phyloP scores from a whole-genome alignment of 2,113 vertebrate species.

The Eretmochelys imbricata region DNA sequence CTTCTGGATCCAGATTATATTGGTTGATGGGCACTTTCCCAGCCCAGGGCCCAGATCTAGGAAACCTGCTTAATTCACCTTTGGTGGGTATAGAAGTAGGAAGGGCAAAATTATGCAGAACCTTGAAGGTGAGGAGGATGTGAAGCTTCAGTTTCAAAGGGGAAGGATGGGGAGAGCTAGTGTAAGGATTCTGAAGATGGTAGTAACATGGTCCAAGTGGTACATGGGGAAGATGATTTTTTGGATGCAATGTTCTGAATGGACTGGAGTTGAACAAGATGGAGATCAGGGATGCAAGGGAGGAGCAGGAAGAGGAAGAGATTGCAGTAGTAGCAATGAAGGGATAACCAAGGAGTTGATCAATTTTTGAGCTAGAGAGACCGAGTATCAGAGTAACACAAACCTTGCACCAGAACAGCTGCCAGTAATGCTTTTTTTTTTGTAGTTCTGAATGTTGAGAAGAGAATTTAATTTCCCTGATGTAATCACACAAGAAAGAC shows the following conservation, averaged over 20 bases:
- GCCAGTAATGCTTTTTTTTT: neutral
- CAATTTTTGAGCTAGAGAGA: neutral
- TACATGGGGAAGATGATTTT: conserved; percentile 2
- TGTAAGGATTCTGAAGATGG: neutral
- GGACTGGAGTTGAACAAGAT: neutral
- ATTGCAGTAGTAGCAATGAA: neutral
- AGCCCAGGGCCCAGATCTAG: neutral
- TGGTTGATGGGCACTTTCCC: neutral
- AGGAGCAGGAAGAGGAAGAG: neutral
- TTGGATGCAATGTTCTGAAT: neutral
- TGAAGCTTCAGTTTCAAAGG: neutral
- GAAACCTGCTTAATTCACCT: neutral
- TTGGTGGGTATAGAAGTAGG: neutral
- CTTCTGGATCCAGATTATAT: neutral
- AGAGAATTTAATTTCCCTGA: neutral
- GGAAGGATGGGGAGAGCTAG: neutral
- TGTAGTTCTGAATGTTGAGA: neutral
- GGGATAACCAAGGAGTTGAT: neutral
- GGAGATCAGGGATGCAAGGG: neutral
- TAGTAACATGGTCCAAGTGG: neutral
- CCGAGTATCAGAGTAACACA: neutral
- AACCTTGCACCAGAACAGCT: neutral
- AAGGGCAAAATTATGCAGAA: neutral
- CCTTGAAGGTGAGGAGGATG: neutral
- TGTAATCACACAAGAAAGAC: neutral